These are phyloP conservation scores for Poeciliopsis gracilis DNA, from an alignment of 2,797 vertebrate genomes.

Conservation along the genomic window DNA sequence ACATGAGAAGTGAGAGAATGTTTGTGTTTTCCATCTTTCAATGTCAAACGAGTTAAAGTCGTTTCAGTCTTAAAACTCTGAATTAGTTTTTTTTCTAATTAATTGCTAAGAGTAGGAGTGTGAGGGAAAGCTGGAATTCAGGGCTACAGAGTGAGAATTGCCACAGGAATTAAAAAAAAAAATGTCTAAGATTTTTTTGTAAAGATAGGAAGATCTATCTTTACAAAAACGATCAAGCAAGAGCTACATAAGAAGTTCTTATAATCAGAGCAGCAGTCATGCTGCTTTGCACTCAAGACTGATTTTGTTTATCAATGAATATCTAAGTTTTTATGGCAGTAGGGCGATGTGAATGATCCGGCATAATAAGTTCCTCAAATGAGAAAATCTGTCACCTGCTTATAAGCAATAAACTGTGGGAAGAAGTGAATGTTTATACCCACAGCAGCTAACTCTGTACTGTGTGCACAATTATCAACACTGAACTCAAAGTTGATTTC, in stretches of 20 bases:
- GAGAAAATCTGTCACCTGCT: background rate
- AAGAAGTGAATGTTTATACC: background rate
- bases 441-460: background rate
- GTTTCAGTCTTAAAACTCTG: background rate
- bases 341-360: background rate
- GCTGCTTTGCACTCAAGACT: background rate
- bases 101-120: background rate
- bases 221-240: background rate
- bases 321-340: background rate
- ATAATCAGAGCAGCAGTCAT: background rate
- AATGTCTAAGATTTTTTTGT: background rate
- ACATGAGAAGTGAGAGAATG: background rate
- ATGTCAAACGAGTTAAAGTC: background rate
- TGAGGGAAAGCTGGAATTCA: background rate
- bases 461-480: too few species aligned
- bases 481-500: too few species aligned
- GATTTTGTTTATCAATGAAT: background rate
- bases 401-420: background rate
- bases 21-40: background rate
- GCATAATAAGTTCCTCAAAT: background rate
- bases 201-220: background rate
- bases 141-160: background rate
- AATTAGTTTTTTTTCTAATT: slow-evolving; percentile 1
- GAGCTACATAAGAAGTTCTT: background rate
- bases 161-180: background rate